Percentiles rank a stretch among this genome's conserved stretches.
phyloP scores from a whole-genome alignment of 2,888 invertebrate species.

The Cabera pusaria region DNA sequence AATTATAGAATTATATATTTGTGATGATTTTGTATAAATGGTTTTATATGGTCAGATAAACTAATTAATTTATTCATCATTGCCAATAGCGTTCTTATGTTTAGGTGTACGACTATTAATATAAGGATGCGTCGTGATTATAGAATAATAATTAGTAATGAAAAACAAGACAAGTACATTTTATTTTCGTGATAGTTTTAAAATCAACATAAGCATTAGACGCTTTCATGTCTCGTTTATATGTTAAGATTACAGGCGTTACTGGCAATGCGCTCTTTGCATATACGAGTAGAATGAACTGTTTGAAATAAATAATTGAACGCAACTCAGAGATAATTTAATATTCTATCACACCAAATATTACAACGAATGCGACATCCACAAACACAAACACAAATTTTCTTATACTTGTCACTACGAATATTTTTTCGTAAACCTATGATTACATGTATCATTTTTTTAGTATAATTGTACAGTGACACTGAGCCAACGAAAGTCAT shows the following conservation, averaged over 20 bases:
- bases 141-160: conserved; percentile 11
- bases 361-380: conserved; percentile 33
- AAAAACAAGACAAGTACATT: conserved; percentile 5
- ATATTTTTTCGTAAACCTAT: background rate
- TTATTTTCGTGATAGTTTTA: no score
- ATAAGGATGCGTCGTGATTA: conserved; percentile 22
- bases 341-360: conserved; percentile 14
- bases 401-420: background rate
- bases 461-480: conserved; percentile 8
- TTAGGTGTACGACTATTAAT: conserved; percentile 26
- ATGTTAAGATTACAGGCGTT: no score
- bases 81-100: conserved; percentile 34
- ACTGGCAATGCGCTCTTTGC: no score
- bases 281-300: no score
- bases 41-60: conserved; percentile 24
- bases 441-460: conserved; percentile 1
- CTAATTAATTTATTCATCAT: conserved; percentile 26
- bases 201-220: no score
- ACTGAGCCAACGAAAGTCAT: conserved; percentile 9
- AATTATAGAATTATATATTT: conserved; percentile 28
- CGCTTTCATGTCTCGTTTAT: no score
- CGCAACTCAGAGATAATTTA: conserved; percentile 13
- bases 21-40: conserved; percentile 29
- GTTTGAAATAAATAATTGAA: no score
- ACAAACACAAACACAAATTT: conserved; percentile 12